Conservation (phyloP, 2,797 vertebrate species). For the Argya squamiceps region DNA sequence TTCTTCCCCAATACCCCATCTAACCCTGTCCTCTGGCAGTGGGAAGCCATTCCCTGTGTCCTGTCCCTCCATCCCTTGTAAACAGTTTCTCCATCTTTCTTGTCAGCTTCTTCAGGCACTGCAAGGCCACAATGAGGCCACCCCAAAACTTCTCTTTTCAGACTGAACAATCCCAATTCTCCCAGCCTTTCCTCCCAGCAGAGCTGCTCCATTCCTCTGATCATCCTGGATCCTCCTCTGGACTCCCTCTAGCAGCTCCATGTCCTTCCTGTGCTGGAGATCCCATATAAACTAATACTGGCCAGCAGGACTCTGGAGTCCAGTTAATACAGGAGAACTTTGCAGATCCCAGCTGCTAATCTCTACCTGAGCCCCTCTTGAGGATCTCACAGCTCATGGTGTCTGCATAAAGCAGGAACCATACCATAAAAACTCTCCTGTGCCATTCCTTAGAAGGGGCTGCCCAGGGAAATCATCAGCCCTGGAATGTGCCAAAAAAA, state of each 20-base stretch:
- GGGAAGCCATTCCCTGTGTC: background rate
- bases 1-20: background rate
- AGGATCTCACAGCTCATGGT: background rate
- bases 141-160: too few relatives aligned
- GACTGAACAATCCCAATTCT: background rate
- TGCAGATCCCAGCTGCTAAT: background rate
- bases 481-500: background rate
- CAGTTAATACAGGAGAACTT: background rate
- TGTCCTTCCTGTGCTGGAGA: fast-evolving
- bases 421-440: fast-evolving
- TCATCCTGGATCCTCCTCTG: background rate
- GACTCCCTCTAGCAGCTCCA: background rate
- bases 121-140: fast-evolving
- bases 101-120: fast-evolving
- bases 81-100: fast-evolving
- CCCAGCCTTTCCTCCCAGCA: background rate
- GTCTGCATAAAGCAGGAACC: background rate
- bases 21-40: fast-evolving
- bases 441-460: background rate
- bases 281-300: fast-evolving
- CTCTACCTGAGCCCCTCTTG: background rate
- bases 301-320: background rate
- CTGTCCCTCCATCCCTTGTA: too few relatives aligned
- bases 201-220: background rate
- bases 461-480: background rate